A percentile compares a stretch with the other conserved stretches of the same genome.
phyloP scores from a whole-genome alignment of 2,888 invertebrate genomes.

The Leucoma salicis region DNA sequence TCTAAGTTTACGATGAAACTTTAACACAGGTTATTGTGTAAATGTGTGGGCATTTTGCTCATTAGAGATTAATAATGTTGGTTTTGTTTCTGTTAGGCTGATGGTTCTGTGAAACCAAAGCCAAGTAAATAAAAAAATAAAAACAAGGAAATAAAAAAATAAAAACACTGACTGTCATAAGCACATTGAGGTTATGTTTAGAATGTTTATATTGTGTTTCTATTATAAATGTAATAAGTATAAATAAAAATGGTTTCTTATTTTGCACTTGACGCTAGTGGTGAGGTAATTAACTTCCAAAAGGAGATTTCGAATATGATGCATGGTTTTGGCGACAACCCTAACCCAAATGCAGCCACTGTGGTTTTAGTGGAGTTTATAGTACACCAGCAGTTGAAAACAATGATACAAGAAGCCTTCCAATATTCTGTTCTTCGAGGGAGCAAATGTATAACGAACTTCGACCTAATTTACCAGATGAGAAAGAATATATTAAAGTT shows the following conservation, averaged over 20 bases:
- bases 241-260: constrained; percentile 66
- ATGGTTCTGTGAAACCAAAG: too few species aligned
- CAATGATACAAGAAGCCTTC: constrained; percentile 88
- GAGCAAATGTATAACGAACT: constrained; percentile 79
- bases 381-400: constrained; percentile 89
- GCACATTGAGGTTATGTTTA: not conserved
- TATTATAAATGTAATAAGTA: not conserved
- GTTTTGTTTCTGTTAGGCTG: too few species aligned
- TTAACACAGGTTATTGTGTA: too few species aligned
- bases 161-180: not conserved
- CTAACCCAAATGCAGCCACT: constrained; percentile 90
- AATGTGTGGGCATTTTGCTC: too few species aligned
- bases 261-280: constrained; percentile 58
- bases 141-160: too few species aligned
- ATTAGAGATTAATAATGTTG: too few species aligned
- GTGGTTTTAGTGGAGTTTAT: constrained; percentile 93
- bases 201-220: not conserved
- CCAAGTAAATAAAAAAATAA: too few species aligned
- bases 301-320: constrained; percentile 92
- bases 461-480: constrained; percentile 92
- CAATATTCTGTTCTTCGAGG: constrained; percentile 85
- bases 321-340: constrained; percentile 96
- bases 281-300: constrained; percentile 73
- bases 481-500: constrained; percentile 90
- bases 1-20: too few species aligned